phyloP scores from a whole-genome alignment of 2,888 invertebrate species.

The Eupithecia insigniata region DNA sequence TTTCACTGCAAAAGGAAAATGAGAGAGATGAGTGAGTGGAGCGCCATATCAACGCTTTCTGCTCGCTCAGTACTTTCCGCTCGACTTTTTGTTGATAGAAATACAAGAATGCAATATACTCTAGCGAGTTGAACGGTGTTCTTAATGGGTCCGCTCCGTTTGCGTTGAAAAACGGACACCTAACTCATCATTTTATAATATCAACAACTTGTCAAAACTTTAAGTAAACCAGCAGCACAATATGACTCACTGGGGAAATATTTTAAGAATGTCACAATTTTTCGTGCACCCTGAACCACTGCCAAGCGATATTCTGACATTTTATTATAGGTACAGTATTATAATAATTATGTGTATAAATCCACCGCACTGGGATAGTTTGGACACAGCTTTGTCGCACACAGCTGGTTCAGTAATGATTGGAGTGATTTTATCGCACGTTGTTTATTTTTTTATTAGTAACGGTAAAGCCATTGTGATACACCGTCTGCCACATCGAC shows the following conservation, averaged over 20 bases:
- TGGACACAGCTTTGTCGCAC: conserved; percentile 22
- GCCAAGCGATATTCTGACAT: conserved; percentile 54
- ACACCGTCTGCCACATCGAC: too few relatives aligned
- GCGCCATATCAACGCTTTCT: too few relatives aligned
- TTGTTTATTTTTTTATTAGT: too few relatives aligned
- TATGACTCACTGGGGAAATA: conserved; percentile 51
- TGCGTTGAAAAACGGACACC: not conserved
- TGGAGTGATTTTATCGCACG: not conserved
- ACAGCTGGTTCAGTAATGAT: conserved; percentile 13
- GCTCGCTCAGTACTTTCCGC: too few relatives aligned
- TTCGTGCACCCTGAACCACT: conserved; percentile 52
- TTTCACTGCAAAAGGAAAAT: too few relatives aligned
- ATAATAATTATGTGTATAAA: conserved; percentile 52
- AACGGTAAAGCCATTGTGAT: too few relatives aligned
- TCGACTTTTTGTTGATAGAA: too few relatives aligned
- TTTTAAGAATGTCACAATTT: conserved; percentile 51
- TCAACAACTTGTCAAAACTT: conserved; percentile 14
- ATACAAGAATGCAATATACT: too few relatives aligned
- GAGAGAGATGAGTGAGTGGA: too few relatives aligned
- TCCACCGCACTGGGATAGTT: conserved; percentile 43
- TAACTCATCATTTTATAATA: conserved; percentile 8
- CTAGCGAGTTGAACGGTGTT: too few relatives aligned
- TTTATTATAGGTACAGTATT: conserved; percentile 52
- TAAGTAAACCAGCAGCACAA: conserved; percentile 2
- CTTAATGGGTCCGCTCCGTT: too few relatives aligned